phyloP scores from a whole-genome alignment of 2,113 vertebrate species.

The Oreocharis arfaki region DNA sequence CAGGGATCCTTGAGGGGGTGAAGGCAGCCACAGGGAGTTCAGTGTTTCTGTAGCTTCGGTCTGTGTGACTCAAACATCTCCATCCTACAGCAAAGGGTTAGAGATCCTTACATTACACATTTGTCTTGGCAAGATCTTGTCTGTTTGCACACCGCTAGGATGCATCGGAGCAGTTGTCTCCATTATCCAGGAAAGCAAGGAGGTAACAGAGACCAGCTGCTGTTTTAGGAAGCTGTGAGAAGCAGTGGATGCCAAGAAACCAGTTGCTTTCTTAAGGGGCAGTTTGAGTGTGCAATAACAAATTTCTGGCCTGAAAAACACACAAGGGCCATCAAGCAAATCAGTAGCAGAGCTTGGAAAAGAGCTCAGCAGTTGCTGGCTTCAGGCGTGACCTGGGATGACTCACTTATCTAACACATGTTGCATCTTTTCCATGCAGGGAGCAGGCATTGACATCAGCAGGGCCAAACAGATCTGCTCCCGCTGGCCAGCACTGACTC shows the following conservation, averaged over 20 bases:
- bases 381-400: background rate
- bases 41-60: background rate
- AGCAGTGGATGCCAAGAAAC: background rate
- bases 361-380: background rate
- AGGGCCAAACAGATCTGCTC: background rate
- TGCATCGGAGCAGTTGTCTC: background rate
- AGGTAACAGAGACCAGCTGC: background rate
- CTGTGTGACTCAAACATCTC: background rate
- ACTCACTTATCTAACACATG: constrained; percentile 46
- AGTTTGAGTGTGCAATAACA: background rate
- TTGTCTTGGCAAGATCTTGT: background rate
- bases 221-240: background rate
- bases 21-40: background rate
- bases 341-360: constrained; percentile 37
- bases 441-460: constrained; percentile 39
- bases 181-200: background rate
- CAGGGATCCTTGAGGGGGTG: background rate
- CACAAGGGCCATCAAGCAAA: background rate
- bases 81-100: background rate
- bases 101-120: background rate
- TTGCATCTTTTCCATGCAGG: constrained; percentile 46
- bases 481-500: background rate
- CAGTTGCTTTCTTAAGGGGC: background rate
- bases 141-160: background rate
- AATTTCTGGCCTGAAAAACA: constrained; percentile 1